Base-by-base conservation (phyloP, 1,140 invertebrate species). In the Pissodes strobi region DNA sequence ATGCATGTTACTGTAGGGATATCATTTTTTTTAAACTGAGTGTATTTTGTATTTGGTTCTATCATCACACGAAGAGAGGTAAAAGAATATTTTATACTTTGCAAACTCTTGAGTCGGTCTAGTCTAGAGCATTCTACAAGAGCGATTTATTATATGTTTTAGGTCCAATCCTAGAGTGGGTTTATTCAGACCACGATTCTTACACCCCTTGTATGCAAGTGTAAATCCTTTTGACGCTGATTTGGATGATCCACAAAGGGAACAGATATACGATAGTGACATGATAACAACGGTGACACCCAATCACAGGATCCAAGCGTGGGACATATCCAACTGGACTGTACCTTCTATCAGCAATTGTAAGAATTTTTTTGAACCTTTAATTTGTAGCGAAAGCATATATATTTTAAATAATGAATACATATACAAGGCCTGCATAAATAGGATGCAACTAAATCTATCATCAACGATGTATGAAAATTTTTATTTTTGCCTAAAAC, bases 251-350 rank as follows among this genome's bases (percentile, higher is more conserved):
- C 69, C 72, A 10, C 75, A 76, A 56, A 56, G 77, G 6, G 77
- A 78, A 55, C 69, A 69, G 30, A 68, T 77, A 21, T 74, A 76
- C 49, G 76, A 77, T 57, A 70, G 68, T 56, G 75, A 76, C 64
- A 72, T 78, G 65, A 71, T 76, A 5, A 70, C 74, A n/a, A 73
- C 76, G 13, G 73, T 76, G n/a, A 77, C 74, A 3, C 78, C 78
- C n/a, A 81, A 86, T 67, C 88, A 92, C 78, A 80, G 91, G 56
- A 88, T 94, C 62, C 91, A 94, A 80, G 86, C 85, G 10, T 94
- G 92, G 92, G 89, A 93, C 79, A 90, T 93, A 76, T 86, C 85
- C 0, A 79, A 83, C 12, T 84, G 83, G 52, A 77, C 82, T 58
- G 86, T 92, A 61, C 92, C 91, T 5, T 86, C 91, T 73, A 88